Conservation (phyloP, 2,888 invertebrate genomes). For the Eupithecia vulgata region DNA sequence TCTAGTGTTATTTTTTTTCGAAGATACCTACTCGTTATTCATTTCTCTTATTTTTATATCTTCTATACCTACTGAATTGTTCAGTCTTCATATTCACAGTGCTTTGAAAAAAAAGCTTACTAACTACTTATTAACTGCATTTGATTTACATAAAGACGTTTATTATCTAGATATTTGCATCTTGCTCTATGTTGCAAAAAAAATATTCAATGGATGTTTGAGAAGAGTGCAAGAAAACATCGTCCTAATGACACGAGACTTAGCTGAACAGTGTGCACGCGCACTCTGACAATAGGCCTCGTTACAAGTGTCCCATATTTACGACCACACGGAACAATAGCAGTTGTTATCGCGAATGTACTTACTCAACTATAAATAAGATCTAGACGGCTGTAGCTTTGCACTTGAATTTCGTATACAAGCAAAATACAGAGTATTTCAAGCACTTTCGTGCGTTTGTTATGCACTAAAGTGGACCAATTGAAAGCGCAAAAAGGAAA, state of each 20-base stretch:
- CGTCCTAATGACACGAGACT: background rate
- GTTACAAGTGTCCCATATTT: constrained; percentile 66
- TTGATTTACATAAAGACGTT: background rate
- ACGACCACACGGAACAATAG: constrained; percentile 66
- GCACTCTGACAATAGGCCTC: constrained; percentile 60
- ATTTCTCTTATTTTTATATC: background rate
- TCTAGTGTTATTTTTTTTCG: background rate
- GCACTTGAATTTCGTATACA: constrained; percentile 5
- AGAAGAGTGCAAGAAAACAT: background rate
- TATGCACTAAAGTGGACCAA: background rate
- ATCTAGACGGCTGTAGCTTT: constrained; percentile 21
- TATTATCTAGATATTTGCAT: background rate
- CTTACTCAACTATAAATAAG: constrained; percentile 40
- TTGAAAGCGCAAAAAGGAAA: background rate
- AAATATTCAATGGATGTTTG: too few species aligned
- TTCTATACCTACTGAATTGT: too few species aligned
- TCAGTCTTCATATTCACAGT: too few species aligned
- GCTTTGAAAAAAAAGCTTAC: too few species aligned
- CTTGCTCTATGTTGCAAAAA: too few species aligned
- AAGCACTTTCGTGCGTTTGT: background rate
- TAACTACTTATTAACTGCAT: too few species aligned
- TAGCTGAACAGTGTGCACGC: constrained; percentile 46
- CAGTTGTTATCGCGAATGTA: constrained; percentile 61
- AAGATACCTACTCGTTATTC: background rate
- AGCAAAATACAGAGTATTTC: background rate